Conservation (phyloP, 2,888 invertebrate species). For the Strigamia crassipes region DNA sequence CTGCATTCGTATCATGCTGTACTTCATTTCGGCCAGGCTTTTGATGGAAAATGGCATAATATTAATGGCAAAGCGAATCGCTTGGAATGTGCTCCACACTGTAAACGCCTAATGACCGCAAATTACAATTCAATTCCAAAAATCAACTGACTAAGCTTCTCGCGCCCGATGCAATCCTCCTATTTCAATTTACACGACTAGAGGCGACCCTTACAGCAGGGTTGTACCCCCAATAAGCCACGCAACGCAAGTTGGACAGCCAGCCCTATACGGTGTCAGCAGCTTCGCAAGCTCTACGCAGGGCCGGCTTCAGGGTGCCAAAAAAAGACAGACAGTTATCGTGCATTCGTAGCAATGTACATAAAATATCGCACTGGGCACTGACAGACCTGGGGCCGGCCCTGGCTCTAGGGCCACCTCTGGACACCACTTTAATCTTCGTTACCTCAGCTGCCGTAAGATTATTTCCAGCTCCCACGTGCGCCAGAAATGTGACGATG, state of each 20-base stretch:
- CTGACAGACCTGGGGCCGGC: too few species aligned
- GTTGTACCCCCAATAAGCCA: too few species aligned
- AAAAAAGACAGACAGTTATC: too few species aligned
- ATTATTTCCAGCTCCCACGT: constrained; percentile 64
- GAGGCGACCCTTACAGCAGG: too few species aligned
- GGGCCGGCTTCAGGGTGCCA: too few species aligned
- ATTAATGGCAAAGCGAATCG: not conserved
- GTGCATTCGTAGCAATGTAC: too few species aligned
- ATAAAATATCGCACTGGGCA: too few species aligned
- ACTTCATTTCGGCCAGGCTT: constrained; percentile 1
- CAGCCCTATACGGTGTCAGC: too few species aligned
- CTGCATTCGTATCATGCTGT: constrained; percentile 31
- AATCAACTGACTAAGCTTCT: not conserved
- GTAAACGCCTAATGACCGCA: constrained; percentile 34
- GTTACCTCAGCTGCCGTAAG: constrained; percentile 68
- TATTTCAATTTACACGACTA: not conserved
- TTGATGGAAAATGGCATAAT: constrained; percentile 20
- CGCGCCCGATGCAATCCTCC: constrained; percentile 3
- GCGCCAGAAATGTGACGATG: constrained; percentile 66
- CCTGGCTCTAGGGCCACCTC: not conserved
- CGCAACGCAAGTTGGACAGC: too few species aligned
- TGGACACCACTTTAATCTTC: not conserved
- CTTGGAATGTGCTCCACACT: constrained; percentile 6
- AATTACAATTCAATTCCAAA: not conserved
- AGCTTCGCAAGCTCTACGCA: too few species aligned